Base-by-base conservation (phyloP, 2,888 invertebrate genomes). In the Serrognathus titanus region DNA sequence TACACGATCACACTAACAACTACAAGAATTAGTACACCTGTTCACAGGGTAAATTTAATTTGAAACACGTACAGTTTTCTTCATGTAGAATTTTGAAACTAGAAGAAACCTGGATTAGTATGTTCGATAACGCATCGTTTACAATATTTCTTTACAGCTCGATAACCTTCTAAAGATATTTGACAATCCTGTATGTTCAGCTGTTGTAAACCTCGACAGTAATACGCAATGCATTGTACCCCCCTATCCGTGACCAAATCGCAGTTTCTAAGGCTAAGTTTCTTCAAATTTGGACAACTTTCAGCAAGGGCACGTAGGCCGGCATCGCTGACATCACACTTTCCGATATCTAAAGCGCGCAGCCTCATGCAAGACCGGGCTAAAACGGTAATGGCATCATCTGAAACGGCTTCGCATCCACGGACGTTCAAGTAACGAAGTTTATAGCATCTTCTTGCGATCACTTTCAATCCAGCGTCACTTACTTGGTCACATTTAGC, bases 171-270 rank as follows among this genome's bases (percentile, higher is more conserved):
- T 45, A 92, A 79, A 3, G 94, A 92, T 65, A 96, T 89, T 58
- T 92, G 90, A 60, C 95, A 95, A 75, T 95, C 95, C 71, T 95
- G 94, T 61, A 96, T 94, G 74, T 95, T 95, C 8, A 96, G 81
- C 72, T 95, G 95, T 55, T 93, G 92, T 39, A 96, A 80, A 0
- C 93, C 93, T 41, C 93, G 83, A 70, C 94, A 94, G 74, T 92
- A 92, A 74, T 94, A 93, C 0, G 95, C 94, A 7, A 96, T 85
- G 51, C 89, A 88, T 75, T 93, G 92, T 37, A 92, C 84, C 0
- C 96, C 96, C 53, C 89, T 84, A 75, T 96, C 95, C 2, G 94
- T 94, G 35, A 96, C 85, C 68, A 93, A 84, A 79, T 95, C 94
- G 79, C 96, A 96, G 69, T 92, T 93, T 69, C 94, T 86, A 53